Evolutionary conservation across 2,113 vertebrate genomes (phyloP), one percentile per base, ranked within the genome.

Genomic region (Coreoperca whiteheadi): DNA sequence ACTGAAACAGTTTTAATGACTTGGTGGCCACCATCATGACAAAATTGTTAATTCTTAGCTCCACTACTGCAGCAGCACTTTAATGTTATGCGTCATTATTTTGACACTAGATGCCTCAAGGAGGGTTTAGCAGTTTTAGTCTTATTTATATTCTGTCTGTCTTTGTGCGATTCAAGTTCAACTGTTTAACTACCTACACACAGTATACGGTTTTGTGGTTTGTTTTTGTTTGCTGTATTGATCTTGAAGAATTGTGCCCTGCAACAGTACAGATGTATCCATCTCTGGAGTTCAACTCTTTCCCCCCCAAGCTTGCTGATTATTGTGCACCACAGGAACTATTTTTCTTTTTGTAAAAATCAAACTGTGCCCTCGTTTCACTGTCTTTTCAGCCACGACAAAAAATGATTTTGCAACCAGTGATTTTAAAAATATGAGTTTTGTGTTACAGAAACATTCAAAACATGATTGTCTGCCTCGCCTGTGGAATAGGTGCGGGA

Each of bases 381-480:
- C n/a, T 21, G 20, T 79, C 32, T 37, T 76, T 74, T 74, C 46
- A 76, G 43, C 46, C 28, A 37, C 68, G 57, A 65, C 48, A 67
- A 73, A 12, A 51, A 78, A 41, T 82, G 0, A 57, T 70, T 65
- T 71, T 30, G 32, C 60, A 79, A 53, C 57, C 28, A 56, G 75
- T 77, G 51, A 80, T 81, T 90, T 86, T 28, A 75, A 21, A 75
- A 79, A 64, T 79, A 15, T 20, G 67, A 81, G 25, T 78, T 78
- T 85, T 76, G 23, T 81, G 75, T 34, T 8, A 61, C 1, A 60
- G 63, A 77, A 74, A 56, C 28, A 82, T 84, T 78, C 65, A 78
- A 68, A 74, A 6, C 21, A 46, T 46, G 66, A 68, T 70, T 69
- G 51, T 67, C 23, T 67, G 41, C 8, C 6, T 74, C 76, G 59